Evolutionary conservation across 2,797 vertebrate species (phyloP), one percentile per base, ranked within the genome.

Genomic region (Poecilia picta): DNA sequence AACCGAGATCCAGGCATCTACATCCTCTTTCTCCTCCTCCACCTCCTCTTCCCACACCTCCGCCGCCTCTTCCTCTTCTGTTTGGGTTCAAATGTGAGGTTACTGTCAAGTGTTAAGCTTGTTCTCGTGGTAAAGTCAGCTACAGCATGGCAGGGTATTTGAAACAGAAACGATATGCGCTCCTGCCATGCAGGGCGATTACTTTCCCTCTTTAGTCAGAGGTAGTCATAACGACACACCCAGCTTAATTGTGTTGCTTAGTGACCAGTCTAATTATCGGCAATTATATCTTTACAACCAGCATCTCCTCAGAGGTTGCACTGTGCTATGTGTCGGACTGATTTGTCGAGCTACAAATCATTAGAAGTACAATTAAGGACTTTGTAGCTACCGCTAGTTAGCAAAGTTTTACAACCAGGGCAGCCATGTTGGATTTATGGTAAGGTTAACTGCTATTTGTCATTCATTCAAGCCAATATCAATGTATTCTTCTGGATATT

Each of bases 21-120:
- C 36, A 74, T 75, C 66, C 59, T 78, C 62, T 84, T 70, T 74
- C 59, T 85, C 79, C 59, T 77, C 59, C 51, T 88, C 81, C 84
- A 74, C 64, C 77, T 80, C 57, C 49, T 79, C 76, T 66, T 49
- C 59, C 59, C 82, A 78, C 68, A 79, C 59, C 43, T 86, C 81
- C 77, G 79, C 76, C 57, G 79, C 70, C 39, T 86, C 76, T 78
- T 80, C 73, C 80, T 83, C 62, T 49, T 80, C 47, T 43, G 36
- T 68, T 74, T 75, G 62, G 73, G 51, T 71, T 46, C 31, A 75
- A 75, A 75, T 75, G 49, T 45, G 25, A 28, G 46, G 47, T 70
- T 43, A 23, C 62, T 53, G 47, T 55, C 46, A 70, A 70, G 20
- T 73, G 49, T 82, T 74, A 73, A 82, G 62, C 49, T 72, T 77